Evolutionary conservation across 2,113 vertebrate species (phyloP).

Genomic region (Pardalotus punctatus): DNA sequence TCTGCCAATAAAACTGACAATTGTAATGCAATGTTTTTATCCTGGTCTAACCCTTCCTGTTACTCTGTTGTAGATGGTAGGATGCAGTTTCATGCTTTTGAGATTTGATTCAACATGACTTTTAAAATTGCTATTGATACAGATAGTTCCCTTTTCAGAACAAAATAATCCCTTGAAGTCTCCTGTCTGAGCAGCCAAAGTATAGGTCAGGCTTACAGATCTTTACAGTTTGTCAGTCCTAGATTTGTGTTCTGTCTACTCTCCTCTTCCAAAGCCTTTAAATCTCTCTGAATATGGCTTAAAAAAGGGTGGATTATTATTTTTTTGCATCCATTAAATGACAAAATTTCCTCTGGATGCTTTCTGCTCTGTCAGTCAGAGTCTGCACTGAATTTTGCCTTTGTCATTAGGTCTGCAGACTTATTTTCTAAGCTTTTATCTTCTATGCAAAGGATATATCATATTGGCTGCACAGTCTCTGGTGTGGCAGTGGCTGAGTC

Average conservation of each 20-base stretch:
- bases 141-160: background rate
- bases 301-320: background rate
- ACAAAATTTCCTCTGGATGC: background rate
- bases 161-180: background rate
- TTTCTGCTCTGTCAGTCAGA: background rate
- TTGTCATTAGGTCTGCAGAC: background rate
- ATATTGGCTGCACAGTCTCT: background rate
- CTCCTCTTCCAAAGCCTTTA: background rate
- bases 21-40: background rate
- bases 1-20: background rate
- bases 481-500: conserved; percentile 11
- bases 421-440: background rate
- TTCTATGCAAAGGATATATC: background rate
- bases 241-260: background rate
- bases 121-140: background rate
- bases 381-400: background rate
- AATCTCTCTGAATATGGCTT: background rate
- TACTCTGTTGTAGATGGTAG: background rate
- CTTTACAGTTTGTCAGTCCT: background rate
- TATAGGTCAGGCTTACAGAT: background rate
- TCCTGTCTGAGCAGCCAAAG: background rate
- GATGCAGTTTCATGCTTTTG: background rate
- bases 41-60: background rate
- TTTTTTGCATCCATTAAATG: background rate
- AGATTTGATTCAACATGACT: background rate